Percentiles rank a stretch among this genome's conserved stretches.
Evolutionary conservation across 2,113 vertebrate genomes (phyloP).

Genomic region (Fukomys damarensis): DNA sequence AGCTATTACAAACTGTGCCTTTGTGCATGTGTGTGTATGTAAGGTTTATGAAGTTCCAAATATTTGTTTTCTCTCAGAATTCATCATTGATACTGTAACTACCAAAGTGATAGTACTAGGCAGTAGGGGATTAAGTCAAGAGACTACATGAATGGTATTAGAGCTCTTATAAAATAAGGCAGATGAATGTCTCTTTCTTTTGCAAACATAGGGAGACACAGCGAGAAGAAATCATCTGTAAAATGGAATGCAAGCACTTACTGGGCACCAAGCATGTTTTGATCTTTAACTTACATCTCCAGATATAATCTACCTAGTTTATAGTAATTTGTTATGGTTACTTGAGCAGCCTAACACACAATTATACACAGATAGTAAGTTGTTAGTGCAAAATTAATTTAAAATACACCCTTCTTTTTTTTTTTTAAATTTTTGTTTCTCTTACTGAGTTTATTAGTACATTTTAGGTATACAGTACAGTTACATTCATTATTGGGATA

Average conservation of each 20-base stretch:
- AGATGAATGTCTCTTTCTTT: fast-evolving
- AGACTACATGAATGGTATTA: fast-evolving
- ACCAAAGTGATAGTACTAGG: not conserved
- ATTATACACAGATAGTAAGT: not conserved
- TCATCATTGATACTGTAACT: not conserved
- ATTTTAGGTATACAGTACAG: too few species aligned
- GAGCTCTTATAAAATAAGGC: not conserved
- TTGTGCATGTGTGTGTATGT: not conserved
- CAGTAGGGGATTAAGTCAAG: fast-evolving
- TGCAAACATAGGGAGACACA: not conserved
- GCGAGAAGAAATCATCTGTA: not conserved
- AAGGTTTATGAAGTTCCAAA: not conserved
- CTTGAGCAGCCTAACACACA: not conserved
- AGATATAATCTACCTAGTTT: not conserved
- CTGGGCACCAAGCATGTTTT: not conserved
- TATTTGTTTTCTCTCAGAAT: not conserved
- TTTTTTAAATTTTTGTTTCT: too few species aligned
- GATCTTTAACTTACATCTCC: not conserved
- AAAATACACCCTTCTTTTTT: too few species aligned
- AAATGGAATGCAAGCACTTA: not conserved
- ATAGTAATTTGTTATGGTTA: not conserved
- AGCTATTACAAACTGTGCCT: too few species aligned
- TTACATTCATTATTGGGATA: too few species aligned
- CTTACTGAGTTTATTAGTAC: too few species aligned
- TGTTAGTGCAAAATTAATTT: not conserved